Base-by-base conservation (phyloP, 2,797 vertebrate genomes). In the Accipiter badius region DNA sequence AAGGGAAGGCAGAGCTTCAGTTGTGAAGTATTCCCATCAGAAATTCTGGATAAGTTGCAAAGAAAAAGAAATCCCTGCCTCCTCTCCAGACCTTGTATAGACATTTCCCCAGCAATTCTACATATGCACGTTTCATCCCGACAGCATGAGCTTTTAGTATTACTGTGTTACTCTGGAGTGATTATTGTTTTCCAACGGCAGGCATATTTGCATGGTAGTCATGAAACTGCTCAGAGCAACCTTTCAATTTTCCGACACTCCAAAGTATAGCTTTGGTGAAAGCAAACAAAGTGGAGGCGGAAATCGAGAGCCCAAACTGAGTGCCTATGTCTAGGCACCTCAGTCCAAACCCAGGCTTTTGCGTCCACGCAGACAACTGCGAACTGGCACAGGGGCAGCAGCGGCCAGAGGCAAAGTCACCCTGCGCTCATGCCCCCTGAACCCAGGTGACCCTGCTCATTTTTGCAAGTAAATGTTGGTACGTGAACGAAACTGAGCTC, bases 11-110 rank as follows among this genome's bases (percentile, higher is more conserved):
- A 93, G 49, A 89, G 52, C 58, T 87, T 86, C 77, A 62, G 62
- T 55, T 87, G 61, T 62, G 85, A 96, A 94, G 58, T 55, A 91
- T 85, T 95, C 59, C 90, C 80, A 78, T n/a, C 67, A 95, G 80
- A 93, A 93, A 93, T 90, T 71, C 59, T 29, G 47, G 71, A 29
- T 46, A 87, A 90, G 4, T 70, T 91, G 31, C 40, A 83, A 78
- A 81, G 46, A 37, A 81, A 83, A 40, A 70, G 57, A 49, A 15
- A n/a, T 39, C 52, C 18, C 62, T 71, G 62, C 57, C 40, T 90
- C 59, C 16, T 87, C 44, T 77, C 42, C 71, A 74, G 78, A 66
- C 14, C 58, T 54, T 15, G 14, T 77, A 46, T 1, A 89, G 62
- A 52, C 13, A 37, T 73, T 83, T 80, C 59, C 24, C 17, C 55